Conservation (phyloP, 2,888 invertebrate genomes). For the Agrotis clavis region DNA sequence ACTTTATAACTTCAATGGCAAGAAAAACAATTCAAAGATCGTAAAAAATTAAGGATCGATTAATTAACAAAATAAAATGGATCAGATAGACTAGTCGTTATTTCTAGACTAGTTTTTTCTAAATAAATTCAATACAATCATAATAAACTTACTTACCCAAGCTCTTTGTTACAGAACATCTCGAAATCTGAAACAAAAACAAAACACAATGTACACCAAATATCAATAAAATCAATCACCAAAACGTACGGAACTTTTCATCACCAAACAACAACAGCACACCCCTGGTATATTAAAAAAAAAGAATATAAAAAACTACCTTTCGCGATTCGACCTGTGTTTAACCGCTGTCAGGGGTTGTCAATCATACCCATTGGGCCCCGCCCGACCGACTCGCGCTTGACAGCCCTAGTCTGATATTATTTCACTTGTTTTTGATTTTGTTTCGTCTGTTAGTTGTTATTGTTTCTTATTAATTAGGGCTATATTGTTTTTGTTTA, state of each 20-base stretch:
- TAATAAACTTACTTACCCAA: neutral
- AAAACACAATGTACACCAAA: neutral
- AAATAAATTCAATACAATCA: neutral
- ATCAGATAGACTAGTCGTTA: no score
- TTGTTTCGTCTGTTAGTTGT: constrained; percentile 62
- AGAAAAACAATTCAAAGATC: no score
- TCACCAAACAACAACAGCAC: constrained; percentile 57
- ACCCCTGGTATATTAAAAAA: constrained; percentile 63
- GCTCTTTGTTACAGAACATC: no score
- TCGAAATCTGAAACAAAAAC: neutral
- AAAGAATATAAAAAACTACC: constrained; percentile 71
- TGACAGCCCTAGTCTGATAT: constrained; percentile 74
- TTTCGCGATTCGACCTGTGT: constrained; percentile 90
- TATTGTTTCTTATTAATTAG: constrained; percentile 65
- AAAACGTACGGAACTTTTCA: constrained; percentile 73
- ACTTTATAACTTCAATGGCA: neutral
- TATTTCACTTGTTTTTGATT: constrained; percentile 66
- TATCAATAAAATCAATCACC: constrained; percentile 17
- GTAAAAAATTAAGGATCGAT: neutral
- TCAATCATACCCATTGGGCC: constrained; percentile 80
- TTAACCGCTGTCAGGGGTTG: constrained; percentile 88
- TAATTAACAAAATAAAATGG: neutral
- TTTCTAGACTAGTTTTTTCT: no score
- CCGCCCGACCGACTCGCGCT: constrained; percentile 72
- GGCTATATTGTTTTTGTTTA: constrained; percentile 39